Evolutionary conservation across 2,797 vertebrate genomes (phyloP), one percentile per base, ranked within the genome.

Genomic region (Helostoma temminkii): DNA sequence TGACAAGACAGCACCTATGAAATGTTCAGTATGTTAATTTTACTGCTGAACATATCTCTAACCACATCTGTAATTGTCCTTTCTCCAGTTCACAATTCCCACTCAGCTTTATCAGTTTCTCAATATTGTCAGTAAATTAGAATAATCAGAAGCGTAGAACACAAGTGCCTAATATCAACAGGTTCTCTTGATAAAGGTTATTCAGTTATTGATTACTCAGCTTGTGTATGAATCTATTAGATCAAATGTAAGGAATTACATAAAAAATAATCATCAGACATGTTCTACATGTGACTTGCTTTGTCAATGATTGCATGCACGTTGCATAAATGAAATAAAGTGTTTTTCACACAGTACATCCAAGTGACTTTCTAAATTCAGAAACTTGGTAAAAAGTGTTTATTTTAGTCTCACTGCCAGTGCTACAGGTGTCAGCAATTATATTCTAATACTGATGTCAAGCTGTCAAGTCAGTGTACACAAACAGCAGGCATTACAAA

Each of bases 361-460:
- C 12, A 68, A 46, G 42, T 45, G 19, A 55, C 56, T 74, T 69
- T n/a, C 3, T 12, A 63, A 67, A 41, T 18, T 57, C 1, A 2
- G 14, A 55, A 62, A 75, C n/a, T 30, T 65, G 28, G 32, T 71
- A 70, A 64, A 75, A 63, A 36, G 11, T 11, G 39, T 88, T 82
- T 79, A 81, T 83, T 86, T 76, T 46, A 53, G 64, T n/a, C 41
- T 28, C 24, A 69, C 60, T 80, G 53, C 36, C 36, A 61, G 34
- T 63, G 71, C 66, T 84, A 60, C 52, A 73, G 26, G 66, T 66
- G 41, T 66, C 54, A 80, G 42, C 41, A 79, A 71, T 48, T 57
- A 56, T 48, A 71, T 9, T 39, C 12, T 48, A 34, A 57, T 61
- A 84, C 54, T 85, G 57, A 50, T 61, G 55, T 49, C 67, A 63